These are phyloP conservation scores for Calliopsis andreniformis DNA, from an alignment of 1,140 invertebrate species.

Conservation along the genomic window DNA sequence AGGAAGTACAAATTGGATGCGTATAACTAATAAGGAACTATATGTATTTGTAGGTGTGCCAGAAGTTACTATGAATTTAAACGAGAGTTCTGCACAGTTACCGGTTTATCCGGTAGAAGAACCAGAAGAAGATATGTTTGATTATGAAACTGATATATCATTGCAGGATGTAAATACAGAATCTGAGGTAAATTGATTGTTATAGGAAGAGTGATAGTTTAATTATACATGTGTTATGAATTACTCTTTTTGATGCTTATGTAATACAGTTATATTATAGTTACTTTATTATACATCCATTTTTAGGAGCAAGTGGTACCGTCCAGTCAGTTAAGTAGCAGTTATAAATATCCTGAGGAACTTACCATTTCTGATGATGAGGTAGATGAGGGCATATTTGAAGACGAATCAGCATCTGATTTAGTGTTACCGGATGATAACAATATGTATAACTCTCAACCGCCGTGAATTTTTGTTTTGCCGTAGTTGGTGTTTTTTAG, in stretches of 20 bases:
- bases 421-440: slow-evolving; percentile 35
- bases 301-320: slow-evolving; percentile 54
- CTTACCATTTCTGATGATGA: slow-evolving; percentile 34
- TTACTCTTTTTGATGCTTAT: background rate
- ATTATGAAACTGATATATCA: slow-evolving; percentile 20
- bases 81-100: background rate
- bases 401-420: slow-evolving; percentile 29
- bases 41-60: slow-evolving; percentile 18
- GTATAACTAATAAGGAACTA: background rate
- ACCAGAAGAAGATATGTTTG: slow-evolving; percentile 38
- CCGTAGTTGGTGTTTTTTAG: slow-evolving; percentile 17
- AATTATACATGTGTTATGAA: background rate
- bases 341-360: slow-evolving; percentile 40
- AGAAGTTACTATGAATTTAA: slow-evolving; percentile 36
- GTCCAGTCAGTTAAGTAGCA: slow-evolving; percentile 42
- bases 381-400: slow-evolving; percentile 49
- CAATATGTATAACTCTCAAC: slow-evolving; percentile 32
- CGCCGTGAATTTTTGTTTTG: slow-evolving; percentile 35
- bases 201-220: background rate
- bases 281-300: background rate
- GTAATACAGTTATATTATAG: background rate
- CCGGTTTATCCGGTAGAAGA: slow-evolving; percentile 21
- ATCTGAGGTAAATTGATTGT: slow-evolving; percentile 27
- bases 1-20: background rate
- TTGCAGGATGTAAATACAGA: slow-evolving; percentile 26